Base-by-base conservation (phyloP, 2,888 invertebrate species). In the Actias luna region DNA sequence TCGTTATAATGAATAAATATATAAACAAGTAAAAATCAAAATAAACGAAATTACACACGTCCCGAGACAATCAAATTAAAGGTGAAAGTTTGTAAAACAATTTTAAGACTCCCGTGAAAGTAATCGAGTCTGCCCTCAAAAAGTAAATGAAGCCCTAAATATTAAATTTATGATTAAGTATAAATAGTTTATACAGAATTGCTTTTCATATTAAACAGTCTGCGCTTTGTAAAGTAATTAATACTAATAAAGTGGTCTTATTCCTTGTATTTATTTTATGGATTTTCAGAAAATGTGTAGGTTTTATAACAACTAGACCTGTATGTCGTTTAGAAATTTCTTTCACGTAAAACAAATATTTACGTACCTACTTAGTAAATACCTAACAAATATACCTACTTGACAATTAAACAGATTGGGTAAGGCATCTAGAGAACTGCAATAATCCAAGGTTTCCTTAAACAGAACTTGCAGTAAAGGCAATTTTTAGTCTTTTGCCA, bases 31-130 rank as follows among this genome's bases (percentile, higher is more conserved):
- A 39, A 63, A 62, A 59, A 63, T 59, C 39, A 39, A 55, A 59
- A 59, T 59, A 59, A 63, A 63, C 36, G 46, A 59, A 63, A 36
- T 63, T 63, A 63, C 52, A 36, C 42, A 55, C n/a, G 31, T 27
- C 52, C 36, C 31, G 59, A 39, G 63, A 63, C 63, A 63, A 63
- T 52, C 52, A 63, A 63, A 63, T 63, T 59, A 63, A 63, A 63
- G 18, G 36, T 59, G 27, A 52, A 63, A 63, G 36, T 35, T 63
- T 63, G 29, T 46, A 52, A 59, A 50, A 25, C 50, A 36, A 39
- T 18, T 39, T 16, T 25, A 22, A 10, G 7, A 39, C 29, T 25
- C 36, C n/a, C 35, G 22, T 63, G 36, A 39, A 59, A 35, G 63
- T 39, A 4, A 59, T 16, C 27, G 50, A 27, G 36, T 55, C 59